Percentiles rank a stretch among this genome's conserved stretches.
phyloP scores from a whole-genome alignment of 2,888 invertebrate species.

The Cybosia mesomella region DNA sequence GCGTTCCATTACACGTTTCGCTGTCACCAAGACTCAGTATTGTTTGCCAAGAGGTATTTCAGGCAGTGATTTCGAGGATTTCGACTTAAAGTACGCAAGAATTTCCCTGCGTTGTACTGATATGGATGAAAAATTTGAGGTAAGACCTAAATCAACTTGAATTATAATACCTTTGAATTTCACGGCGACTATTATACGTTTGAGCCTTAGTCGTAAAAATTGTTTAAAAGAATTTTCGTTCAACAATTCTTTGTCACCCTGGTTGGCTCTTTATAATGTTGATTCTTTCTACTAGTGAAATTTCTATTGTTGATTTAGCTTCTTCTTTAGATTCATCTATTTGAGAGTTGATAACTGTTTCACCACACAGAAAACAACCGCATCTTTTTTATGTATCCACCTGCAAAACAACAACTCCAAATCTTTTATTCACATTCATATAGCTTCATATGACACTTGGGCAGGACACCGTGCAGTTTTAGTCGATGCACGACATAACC shows the following conservation, averaged over 20 bases:
- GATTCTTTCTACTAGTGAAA: neutral
- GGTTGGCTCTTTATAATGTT: neutral
- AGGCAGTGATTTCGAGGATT: conserved; percentile 36
- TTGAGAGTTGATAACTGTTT: neutral
- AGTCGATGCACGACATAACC: no score
- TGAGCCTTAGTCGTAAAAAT: neutral
- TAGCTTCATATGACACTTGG: conserved; percentile 21
- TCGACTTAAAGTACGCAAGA: conserved; percentile 16
- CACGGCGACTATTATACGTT: conserved; percentile 3
- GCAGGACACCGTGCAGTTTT: no score
- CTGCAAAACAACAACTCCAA: conserved; percentile 11
- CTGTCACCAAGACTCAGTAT: conserved; percentile 33
- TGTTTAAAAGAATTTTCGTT: conserved; percentile 8
- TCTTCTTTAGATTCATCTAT: neutral
- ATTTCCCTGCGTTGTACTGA: conserved; percentile 18
- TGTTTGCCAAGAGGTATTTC: conserved; percentile 27
- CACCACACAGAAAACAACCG: no score
- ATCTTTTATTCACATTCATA: conserved; percentile 23
- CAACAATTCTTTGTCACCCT: neutral
- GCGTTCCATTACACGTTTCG: conserved; percentile 56
- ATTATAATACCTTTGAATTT: conserved; percentile 17
- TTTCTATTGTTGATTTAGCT: neutral
- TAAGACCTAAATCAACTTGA: conserved; percentile 17
- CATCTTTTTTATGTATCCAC: conserved; percentile 3
- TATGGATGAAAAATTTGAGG: conserved; percentile 20